Percentiles rank a stretch among this genome's conserved stretches.
These are phyloP conservation scores for Artibeus lituratus DNA, from an alignment of 2,797 vertebrate species.

Conservation along the genomic window DNA sequence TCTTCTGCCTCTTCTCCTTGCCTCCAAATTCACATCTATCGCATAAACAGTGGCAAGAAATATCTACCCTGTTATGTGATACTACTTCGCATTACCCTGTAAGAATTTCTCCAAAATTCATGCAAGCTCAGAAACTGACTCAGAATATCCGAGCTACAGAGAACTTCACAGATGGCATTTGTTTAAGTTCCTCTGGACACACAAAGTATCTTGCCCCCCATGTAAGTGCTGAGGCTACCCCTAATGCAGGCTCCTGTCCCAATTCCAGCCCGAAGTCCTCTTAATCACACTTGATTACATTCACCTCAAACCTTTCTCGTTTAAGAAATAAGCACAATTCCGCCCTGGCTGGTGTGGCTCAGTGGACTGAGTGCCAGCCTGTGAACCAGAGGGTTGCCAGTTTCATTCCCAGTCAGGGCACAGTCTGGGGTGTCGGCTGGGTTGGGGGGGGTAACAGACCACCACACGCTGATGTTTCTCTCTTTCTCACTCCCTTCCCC, in stretches of 20 bases:
- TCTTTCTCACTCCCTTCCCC: too few relatives aligned
- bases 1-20: not conserved
- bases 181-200: not conserved
- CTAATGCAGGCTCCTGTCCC: not conserved
- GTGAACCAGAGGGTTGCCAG: too few relatives aligned
- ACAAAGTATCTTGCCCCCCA: not conserved
- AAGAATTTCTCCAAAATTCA: not conserved
- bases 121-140: not conserved
- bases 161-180: not conserved
- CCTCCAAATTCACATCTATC: not conserved
- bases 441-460: too few relatives aligned
- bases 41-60: not conserved
- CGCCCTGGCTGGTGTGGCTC: too few relatives aligned
- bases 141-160: not conserved
- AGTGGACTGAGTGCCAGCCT: too few relatives aligned
- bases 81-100: not conserved
- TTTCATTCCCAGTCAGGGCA: too few relatives aligned
- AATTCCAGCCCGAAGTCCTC: not conserved
- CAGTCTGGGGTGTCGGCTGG: too few relatives aligned
- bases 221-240: not conserved
- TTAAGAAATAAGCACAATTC: not conserved
- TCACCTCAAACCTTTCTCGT: not conserved
- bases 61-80: too few relatives aligned
- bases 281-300: not conserved
- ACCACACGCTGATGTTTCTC: too few relatives aligned